Evolutionary conservation across 2,888 invertebrate genomes (phyloP).

Genomic region (Elysia crispata): DNA sequence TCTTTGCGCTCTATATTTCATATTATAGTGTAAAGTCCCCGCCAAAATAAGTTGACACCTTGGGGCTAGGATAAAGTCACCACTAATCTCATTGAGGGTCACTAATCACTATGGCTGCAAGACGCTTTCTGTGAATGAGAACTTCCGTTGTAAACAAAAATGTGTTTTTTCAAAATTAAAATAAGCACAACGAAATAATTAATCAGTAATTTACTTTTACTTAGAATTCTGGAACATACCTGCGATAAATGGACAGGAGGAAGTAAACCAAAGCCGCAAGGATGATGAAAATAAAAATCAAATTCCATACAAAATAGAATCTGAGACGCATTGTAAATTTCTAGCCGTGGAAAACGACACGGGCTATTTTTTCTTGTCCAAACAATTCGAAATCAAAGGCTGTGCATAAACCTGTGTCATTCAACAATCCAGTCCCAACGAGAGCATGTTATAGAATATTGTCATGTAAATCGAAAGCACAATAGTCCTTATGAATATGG

Average conservation of each 20-base stretch:
- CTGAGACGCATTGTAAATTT: conserved; percentile 45
- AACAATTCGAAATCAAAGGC: too few species aligned
- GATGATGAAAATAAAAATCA: conserved; percentile 50
- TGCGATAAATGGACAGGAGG: conserved; percentile 26
- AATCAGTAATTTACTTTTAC: too few species aligned
- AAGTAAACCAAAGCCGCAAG: conserved; percentile 48
- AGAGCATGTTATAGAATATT: too few species aligned
- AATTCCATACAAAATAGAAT: conserved; percentile 54
- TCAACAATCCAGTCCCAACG: too few species aligned
- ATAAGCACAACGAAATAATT: too few species aligned
- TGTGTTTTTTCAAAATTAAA: neutral
- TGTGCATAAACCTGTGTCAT: too few species aligned
- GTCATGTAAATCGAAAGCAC: too few species aligned
- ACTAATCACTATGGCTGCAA: conserved; percentile 48
- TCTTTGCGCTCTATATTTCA: neutral
- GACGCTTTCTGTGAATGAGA: conserved; percentile 40
- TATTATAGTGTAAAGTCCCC: neutral
- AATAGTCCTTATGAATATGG: too few species aligned
- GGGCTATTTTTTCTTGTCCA: too few species aligned
- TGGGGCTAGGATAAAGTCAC: neutral
- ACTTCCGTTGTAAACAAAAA: conserved; percentile 41
- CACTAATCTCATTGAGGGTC: neutral
- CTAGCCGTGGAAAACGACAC: neutral
- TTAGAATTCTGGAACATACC: neutral
- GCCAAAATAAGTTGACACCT: neutral